Conservation (phyloP, 2,113 vertebrate species). For the Gnathonemus echidnorhynchus region DNA sequence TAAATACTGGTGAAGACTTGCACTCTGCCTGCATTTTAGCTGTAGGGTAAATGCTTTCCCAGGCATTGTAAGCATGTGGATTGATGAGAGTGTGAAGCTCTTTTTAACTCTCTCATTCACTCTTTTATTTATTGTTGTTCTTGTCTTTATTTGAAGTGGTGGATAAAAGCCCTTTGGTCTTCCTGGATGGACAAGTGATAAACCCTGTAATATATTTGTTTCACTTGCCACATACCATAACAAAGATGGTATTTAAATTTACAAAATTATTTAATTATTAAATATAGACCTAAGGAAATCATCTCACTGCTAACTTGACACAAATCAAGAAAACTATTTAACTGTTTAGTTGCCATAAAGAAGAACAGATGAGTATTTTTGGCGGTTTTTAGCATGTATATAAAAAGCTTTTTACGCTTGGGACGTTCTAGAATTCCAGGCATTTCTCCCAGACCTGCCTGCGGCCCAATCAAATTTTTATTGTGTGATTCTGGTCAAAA, state of each 20-base stretch:
- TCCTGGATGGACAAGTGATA: not conserved
- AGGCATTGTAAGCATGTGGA: not conserved
- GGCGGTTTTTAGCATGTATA: not conserved
- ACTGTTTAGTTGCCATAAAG: not conserved
- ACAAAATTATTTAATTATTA: not conserved
- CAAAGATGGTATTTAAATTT: not conserved
- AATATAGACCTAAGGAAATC: not conserved
- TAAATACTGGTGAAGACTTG: not conserved
- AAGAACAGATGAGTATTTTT: not conserved
- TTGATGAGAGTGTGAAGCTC: not conserved
- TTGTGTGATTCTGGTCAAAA: not conserved
- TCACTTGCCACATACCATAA: not conserved
- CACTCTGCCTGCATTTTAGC: not conserved
- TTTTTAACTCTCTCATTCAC: slow-evolving; percentile 2
- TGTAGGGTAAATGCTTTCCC: not conserved
- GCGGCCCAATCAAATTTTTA: not conserved
- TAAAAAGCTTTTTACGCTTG: not conserved
- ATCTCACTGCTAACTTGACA: not conserved
- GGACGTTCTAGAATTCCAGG: not conserved
- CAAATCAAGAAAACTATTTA: not conserved
- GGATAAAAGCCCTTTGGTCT: not conserved
- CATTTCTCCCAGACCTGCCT: not conserved
- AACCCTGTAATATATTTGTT: not conserved
- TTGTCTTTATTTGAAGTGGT: not conserved
- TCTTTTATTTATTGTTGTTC: not conserved